Conservation (phyloP, 2,113 vertebrate species). For the Sula dactylatra region DNA sequence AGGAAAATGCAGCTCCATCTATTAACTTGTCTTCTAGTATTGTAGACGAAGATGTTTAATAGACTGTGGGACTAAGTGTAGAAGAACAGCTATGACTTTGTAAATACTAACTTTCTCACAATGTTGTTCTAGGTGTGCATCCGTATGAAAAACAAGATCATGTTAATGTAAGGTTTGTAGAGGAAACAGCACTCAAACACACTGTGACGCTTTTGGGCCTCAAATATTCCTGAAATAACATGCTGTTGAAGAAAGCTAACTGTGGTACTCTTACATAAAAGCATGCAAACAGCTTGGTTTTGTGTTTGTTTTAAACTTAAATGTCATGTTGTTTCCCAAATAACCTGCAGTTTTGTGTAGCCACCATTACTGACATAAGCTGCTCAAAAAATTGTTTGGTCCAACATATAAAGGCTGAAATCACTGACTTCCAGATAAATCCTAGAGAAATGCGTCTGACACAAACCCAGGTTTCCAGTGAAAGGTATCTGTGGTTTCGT, state of each 20-base stretch:
- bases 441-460: background rate
- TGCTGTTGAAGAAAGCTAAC: background rate
- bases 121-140: slow-evolving; percentile 69
- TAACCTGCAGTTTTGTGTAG: background rate
- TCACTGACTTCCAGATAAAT: background rate
- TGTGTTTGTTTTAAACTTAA: background rate
- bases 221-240: background rate
- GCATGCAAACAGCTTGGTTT: background rate
- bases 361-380: background rate
- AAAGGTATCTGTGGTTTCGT: background rate
- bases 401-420: background rate
- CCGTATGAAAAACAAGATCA: slow-evolving; percentile 81
- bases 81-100: background rate
- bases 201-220: slow-evolving; percentile 80
- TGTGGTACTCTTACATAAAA: background rate
- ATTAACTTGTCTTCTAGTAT: background rate
- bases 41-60: background rate
- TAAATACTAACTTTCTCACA: background rate
- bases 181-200: slow-evolving; percentile 89
- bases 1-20: background rate
- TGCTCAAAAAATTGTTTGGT: background rate
- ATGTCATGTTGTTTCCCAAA: background rate
- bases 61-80: background rate
- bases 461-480: background rate
- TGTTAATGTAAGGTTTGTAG: slow-evolving; percentile 86